Conservation (phyloP, 2,888 invertebrate genomes). For the Stramonita haemastoma region DNA sequence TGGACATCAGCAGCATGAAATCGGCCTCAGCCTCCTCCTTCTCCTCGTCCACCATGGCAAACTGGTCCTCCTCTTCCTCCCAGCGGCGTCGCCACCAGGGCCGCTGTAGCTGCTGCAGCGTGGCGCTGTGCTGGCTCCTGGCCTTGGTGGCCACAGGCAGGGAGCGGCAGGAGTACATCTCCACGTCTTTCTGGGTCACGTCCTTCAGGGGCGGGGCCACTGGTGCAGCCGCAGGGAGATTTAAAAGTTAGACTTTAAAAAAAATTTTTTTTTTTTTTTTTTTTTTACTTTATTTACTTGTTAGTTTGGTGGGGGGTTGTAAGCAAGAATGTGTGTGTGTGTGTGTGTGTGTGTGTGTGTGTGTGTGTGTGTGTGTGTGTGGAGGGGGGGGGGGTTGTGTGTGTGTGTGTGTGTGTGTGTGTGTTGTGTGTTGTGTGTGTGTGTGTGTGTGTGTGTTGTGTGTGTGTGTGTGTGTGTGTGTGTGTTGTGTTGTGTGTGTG, state of each 20-base stretch:
- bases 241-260: background rate
- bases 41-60: constrained; percentile 48
- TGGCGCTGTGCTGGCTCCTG: constrained; percentile 67
- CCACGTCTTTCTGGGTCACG: constrained; percentile 68
- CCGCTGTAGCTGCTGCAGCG: constrained; percentile 64
- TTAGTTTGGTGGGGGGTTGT: too few relatives aligned
- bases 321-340: too few relatives aligned
- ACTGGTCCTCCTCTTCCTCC: constrained; percentile 68
- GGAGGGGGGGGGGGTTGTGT: too few relatives aligned
- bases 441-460: too few relatives aligned
- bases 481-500: too few relatives aligned
- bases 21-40: constrained; percentile 50
- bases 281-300: too few relatives aligned
- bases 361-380: too few relatives aligned
- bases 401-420: too few relatives aligned
- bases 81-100: constrained; percentile 76
- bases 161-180: constrained; percentile 72
- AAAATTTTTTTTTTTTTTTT: background rate
- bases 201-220: constrained; percentile 73
- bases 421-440: too few relatives aligned
- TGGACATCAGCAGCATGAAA: constrained; percentile 30
- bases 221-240: constrained; percentile 50
- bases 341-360: too few relatives aligned
- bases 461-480: too few relatives aligned
- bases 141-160: constrained; percentile 75